phyloP scores from a whole-genome alignment of 2,888 invertebrate species.

The Alsophila aescularia region DNA sequence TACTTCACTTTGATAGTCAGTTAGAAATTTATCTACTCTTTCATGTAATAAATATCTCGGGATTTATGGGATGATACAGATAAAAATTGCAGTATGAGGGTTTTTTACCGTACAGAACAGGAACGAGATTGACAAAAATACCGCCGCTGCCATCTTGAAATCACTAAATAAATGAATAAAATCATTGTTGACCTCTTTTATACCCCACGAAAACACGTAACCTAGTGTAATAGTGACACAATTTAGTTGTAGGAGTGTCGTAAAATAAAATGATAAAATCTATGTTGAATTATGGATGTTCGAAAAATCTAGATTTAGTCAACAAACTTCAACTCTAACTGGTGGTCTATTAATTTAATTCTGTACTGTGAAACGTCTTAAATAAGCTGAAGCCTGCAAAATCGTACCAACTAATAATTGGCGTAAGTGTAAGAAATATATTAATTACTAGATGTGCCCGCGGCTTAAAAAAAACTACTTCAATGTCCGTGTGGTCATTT shows the following conservation, averaged over 20 bases:
- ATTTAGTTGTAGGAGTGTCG: conserved; percentile 35
- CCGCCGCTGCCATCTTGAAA: conserved; percentile 37
- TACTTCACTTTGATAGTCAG: no score
- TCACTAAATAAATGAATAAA: conserved; percentile 24
- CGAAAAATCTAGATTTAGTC: conserved; percentile 5
- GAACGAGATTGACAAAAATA: conserved; percentile 38
- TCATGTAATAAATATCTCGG: no score
- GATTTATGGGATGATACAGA: no score
- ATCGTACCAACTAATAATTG: no score
- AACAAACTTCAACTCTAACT: background rate
- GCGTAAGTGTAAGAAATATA: no score
- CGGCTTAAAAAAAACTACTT: no score
- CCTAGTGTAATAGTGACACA: conserved; percentile 39
- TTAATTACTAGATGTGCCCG: no score
- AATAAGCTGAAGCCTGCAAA: no score
- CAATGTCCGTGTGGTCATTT: no score
- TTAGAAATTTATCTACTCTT: no score
- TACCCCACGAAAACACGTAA: conserved; percentile 21
- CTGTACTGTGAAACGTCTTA: no score
- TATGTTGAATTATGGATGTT: conserved; percentile 19
- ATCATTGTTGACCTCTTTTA: conserved; percentile 30
- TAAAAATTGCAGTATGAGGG: background rate
- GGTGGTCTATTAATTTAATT: no score
- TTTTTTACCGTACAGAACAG: conserved; percentile 44
- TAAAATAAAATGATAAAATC: conserved; percentile 32